A percentile compares a stretch with the other conserved stretches of the same genome.
Evolutionary conservation across 2,797 vertebrate species (phyloP).

Genomic region (Microctenopoma stevenorrisi): DNA sequence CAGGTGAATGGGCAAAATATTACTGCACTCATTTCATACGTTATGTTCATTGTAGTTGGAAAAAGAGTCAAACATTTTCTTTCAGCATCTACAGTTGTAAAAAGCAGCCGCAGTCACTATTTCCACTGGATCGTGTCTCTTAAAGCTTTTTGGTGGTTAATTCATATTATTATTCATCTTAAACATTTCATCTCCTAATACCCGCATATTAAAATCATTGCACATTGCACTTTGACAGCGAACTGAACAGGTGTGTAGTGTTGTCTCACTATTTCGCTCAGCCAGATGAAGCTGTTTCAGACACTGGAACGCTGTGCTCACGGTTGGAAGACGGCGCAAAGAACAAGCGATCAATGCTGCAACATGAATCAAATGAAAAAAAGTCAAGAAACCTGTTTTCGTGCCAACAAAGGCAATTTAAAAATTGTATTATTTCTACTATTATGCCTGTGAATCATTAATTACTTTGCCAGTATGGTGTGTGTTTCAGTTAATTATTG

Average conservation of each 20-base stretch:
- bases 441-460: slow-evolving; percentile 1
- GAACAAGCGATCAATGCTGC: slow-evolving; percentile 14
- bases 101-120: background rate
- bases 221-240: slow-evolving; percentile 6
- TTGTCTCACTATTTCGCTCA: slow-evolving; percentile 10
- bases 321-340: slow-evolving; percentile 9
- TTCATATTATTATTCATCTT: slow-evolving; percentile 4
- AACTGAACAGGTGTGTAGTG: slow-evolving; percentile 22
- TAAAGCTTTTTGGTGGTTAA: background rate
- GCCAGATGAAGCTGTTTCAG: slow-evolving; percentile 33
- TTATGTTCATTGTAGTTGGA: background rate
- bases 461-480: background rate
- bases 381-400: slow-evolving; percentile 9
- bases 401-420: slow-evolving; percentile 16
- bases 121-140: background rate
- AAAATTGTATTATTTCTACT: background rate
- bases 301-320: slow-evolving; percentile 16
- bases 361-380: slow-evolving; percentile 1
- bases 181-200: slow-evolving; percentile 7
- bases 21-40: background rate
- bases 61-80: background rate
- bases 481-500: background rate
- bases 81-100: background rate
- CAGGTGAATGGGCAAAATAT: background rate
- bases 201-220: background rate